A percentile compares a stretch with the other conserved stretches of the same genome.
Conservation (phyloP, 2,888 invertebrate species). For the Fragum sueziense region DNA sequence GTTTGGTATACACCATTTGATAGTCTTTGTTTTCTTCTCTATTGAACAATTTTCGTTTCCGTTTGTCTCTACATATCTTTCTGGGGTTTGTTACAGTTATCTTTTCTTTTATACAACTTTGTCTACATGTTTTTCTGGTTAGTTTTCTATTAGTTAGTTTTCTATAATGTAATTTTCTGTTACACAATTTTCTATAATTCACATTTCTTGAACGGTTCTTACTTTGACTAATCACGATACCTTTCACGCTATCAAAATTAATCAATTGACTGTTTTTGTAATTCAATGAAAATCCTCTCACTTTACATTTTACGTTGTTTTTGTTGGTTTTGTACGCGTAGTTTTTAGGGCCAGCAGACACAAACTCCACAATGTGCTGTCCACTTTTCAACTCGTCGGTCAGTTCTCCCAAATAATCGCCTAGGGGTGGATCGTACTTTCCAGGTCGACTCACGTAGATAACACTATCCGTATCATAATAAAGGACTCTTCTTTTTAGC, state of each 20-base stretch:
- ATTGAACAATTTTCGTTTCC: conserved; percentile 87
- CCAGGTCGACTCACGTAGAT: conserved; percentile 66
- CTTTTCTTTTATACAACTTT: too few species aligned
- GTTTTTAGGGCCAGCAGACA: conserved; percentile 78
- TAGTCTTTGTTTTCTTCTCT: conserved; percentile 82
- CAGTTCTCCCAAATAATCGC: conserved; percentile 76
- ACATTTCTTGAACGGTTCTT: too few species aligned
- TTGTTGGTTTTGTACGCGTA: conserved; percentile 70
- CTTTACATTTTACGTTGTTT: conserved; percentile 44
- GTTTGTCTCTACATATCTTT: conserved; percentile 84
- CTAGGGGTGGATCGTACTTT: conserved; percentile 62
- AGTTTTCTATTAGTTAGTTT: neutral
- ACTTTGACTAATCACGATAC: conserved; percentile 18
- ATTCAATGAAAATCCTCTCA: conserved; percentile 68
- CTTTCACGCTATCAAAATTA: conserved; percentile 39
- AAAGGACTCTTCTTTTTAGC: conserved; percentile 30
- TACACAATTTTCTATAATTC: neutral
- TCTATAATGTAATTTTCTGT: conserved; percentile 9
- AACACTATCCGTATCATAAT: conserved; percentile 74
- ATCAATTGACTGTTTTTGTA: conserved; percentile 44
- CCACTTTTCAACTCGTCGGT: conserved; percentile 76
- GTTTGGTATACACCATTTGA: conserved; percentile 58
- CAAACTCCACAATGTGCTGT: conserved; percentile 62
- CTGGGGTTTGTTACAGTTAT: conserved; percentile 40
- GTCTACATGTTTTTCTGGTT: neutral